phyloP scores from a whole-genome alignment of 2,888 invertebrate species.

The Lomographa bimaculata region DNA sequence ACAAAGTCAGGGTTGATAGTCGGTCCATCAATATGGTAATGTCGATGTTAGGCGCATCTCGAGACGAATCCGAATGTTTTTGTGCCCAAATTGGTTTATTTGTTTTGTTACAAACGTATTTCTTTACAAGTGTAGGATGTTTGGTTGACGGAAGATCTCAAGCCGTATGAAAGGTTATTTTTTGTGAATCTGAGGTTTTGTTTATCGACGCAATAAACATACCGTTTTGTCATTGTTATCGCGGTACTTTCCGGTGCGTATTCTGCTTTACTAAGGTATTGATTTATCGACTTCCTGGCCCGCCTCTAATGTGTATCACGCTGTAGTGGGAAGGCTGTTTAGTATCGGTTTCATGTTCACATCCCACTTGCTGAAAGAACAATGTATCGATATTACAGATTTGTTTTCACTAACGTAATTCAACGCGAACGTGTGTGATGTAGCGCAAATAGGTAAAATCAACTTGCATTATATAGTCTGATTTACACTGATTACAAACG shows the following conservation, averaged over 20 bases:
- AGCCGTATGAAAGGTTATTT: constrained; percentile 54
- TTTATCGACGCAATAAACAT: constrained; percentile 36
- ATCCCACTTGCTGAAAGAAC: constrained; percentile 51
- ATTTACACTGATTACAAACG: too few relatives aligned
- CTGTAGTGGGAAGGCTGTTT: constrained; percentile 48
- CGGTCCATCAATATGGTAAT: constrained; percentile 81
- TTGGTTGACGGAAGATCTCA: constrained; percentile 63
- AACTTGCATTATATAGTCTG: neutral
- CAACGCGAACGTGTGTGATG: constrained; percentile 14
- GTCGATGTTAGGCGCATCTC: constrained; percentile 51
- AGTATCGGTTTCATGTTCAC: constrained; percentile 42
- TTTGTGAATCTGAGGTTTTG: constrained; percentile 29
- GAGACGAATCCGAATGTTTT: constrained; percentile 64
- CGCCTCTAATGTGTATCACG: constrained; percentile 51
- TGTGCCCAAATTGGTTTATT: constrained; percentile 79
- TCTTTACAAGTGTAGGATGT: constrained; percentile 69
- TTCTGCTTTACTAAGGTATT: too few relatives aligned
- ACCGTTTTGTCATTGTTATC: constrained; percentile 37
- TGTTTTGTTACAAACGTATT: constrained; percentile 75
- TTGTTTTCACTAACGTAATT: constrained; percentile 34
- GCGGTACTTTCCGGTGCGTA: constrained; percentile 38
- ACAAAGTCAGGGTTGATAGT: constrained; percentile 75
- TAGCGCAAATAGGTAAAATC: constrained; percentile 1
- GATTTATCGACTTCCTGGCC: constrained; percentile 44
- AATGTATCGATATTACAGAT: constrained; percentile 37